These are phyloP conservation scores for Pithys albifrons DNA, from an alignment of 2,113 vertebrate genomes.

Conservation along the genomic window DNA sequence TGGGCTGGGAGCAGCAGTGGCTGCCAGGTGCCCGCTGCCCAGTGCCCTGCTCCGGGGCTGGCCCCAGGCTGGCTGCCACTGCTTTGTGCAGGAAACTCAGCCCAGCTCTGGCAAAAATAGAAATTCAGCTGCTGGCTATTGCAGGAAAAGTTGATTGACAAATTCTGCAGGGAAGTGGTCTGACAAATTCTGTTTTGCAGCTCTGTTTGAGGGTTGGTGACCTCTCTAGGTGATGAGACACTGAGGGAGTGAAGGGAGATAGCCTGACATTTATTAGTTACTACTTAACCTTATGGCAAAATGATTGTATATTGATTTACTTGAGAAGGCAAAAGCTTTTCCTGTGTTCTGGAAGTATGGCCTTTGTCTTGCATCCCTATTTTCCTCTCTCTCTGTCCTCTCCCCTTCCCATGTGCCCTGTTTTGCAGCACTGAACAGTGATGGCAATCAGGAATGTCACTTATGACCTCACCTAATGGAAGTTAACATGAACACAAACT, in stretches of 20 bases:
- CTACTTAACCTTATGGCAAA: not conserved
- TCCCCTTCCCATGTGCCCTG: rapidly evolving
- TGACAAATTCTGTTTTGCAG: not conserved
- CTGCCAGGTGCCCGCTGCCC: not conserved
- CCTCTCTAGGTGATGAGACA: not conserved
- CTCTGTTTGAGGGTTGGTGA: not conserved
- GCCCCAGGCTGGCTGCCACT: not conserved
- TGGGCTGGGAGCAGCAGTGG: no score
- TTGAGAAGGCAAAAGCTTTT: not conserved
- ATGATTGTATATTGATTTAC: no score
- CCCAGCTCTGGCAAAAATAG: not conserved
- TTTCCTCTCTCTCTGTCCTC: not conserved
- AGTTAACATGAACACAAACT: not conserved
- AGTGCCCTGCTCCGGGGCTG: rapidly evolving
- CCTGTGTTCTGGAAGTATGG: not conserved
- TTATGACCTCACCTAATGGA: not conserved
- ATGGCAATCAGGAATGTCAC: not conserved
- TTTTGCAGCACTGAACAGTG: rapidly evolving
- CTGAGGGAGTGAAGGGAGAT: no score
- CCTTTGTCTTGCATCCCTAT: not conserved
- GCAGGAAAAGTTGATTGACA: not conserved
- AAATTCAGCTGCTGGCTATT: not conserved
- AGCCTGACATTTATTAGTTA: not conserved
- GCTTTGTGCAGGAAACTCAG: rapidly evolving
- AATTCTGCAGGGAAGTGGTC: not conserved